Evolutionary conservation across 2,113 vertebrate species (phyloP), one percentile per base, ranked within the genome.

Genomic region (Psammodynastes pulverulentus): DNA sequence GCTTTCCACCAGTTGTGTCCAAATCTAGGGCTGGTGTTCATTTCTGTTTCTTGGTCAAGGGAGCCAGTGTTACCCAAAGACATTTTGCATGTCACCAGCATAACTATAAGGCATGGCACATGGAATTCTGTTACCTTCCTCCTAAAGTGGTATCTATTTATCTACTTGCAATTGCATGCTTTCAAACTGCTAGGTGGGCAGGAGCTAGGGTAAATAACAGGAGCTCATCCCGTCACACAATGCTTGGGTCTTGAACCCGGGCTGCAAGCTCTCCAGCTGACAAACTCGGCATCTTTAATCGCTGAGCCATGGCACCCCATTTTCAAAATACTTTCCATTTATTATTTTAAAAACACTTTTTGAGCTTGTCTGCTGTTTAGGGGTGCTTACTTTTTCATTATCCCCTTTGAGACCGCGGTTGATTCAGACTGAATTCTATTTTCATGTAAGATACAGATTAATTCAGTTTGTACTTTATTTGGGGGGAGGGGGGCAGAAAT

Each of bases 211-310:
- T 21, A 58, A 58, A 12, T 29, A 24, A 15, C 0, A 0, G 58
- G 29, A 67, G 12, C 12, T 67, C 62, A n/a, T 2, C 29, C 29
- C 13, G 0, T 67, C 10, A n/a, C 58, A 67, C 0, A 0, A 12
- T 1, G 4, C 26, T 67, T 2, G 4, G 1, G 12, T n/a, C 29
- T 67, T 4, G 15, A n/a, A 67, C 12, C 29, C 29, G 0, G 12
- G 62, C 29, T 67, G 4, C 13, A 4, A 67, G 4, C 29, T 67
- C 10, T 34, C 29, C 12, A 67, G 29, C 5, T 67, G 29, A n/a
- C 62, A 62, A 62, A 15, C 29, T n/a, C 62, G 13, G 4, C 12
- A n/a, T 67, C 29, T 67, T 67, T 67, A 15, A 34, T 67, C 62
- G 2, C 24, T 26, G 8, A 58, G 54, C 12, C 58, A n/a, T 13